phyloP scores from a whole-genome alignment of 2,797 vertebrate genomes.

The Dipus sagitta region DNA sequence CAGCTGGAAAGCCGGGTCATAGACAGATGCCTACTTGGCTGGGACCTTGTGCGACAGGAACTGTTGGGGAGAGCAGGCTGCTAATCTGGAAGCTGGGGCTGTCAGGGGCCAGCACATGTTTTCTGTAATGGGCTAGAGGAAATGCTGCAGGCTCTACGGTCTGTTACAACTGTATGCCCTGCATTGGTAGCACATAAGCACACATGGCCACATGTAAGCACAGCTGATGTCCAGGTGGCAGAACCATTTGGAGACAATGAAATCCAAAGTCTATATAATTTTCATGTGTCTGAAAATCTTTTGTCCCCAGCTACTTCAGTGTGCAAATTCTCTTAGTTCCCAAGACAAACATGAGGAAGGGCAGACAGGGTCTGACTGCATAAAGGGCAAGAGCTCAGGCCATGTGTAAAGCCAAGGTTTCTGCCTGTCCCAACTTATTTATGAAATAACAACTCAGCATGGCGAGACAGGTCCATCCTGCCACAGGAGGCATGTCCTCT shows the following conservation, averaged over 20 bases:
- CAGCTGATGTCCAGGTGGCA: not conserved
- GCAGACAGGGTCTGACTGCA: not conserved
- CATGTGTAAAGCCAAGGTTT: not conserved
- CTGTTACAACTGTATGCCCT: too few species aligned
- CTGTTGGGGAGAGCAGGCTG: not conserved
- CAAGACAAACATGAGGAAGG: not conserved
- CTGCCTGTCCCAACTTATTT: not conserved
- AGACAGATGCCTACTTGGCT: not conserved
- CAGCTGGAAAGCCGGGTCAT: not conserved
- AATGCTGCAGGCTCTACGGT: not conserved
- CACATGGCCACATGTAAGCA: not conserved
- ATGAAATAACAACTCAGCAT: too few species aligned
- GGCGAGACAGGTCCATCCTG: not conserved
- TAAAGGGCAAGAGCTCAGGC: not conserved
- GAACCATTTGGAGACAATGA: not conserved
- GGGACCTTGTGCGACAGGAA: not conserved
- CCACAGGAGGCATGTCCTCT: rapidly evolving
- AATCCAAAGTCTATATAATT: not conserved
- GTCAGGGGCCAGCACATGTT: not conserved
- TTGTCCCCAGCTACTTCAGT: not conserved
- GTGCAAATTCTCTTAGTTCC: not conserved
- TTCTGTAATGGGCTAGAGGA: not conserved
- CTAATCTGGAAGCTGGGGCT: not conserved
- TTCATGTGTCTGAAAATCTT: not conserved
- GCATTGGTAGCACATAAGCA: not conserved